Evolutionary conservation across 1,140 invertebrate genomes (phyloP).

Genomic region (Sminthurinus signatus): DNA sequence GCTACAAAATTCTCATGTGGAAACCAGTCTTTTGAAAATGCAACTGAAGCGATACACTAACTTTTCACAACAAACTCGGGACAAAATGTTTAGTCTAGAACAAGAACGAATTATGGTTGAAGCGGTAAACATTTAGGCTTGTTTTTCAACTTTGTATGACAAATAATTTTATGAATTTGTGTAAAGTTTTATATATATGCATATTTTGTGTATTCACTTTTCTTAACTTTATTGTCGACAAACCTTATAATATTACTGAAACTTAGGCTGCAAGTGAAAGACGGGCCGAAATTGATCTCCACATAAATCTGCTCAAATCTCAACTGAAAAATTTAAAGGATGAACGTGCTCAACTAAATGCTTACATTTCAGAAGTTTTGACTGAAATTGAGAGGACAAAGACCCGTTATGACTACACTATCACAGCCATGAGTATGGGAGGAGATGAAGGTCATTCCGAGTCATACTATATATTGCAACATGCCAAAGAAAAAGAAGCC

Average conservation of each 20-base stretch:
- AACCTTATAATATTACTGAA: too few species aligned
- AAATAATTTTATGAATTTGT: background rate
- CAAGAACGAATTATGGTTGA: conserved; percentile 17
- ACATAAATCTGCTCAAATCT: conserved; percentile 15
- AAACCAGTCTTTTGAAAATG: conserved; percentile 22
- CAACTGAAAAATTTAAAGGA: conserved; percentile 53
- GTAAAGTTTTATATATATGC: too few species aligned
- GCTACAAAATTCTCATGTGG: conserved; percentile 8
- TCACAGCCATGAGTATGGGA: conserved; percentile 46
- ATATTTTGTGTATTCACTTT: background rate
- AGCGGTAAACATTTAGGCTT: conserved; percentile 16
- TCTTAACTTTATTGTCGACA: too few species aligned
- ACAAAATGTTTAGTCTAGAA: conserved; percentile 19
- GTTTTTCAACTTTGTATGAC: background rate
- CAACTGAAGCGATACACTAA: conserved; percentile 4
- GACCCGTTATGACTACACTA: conserved; percentile 45
- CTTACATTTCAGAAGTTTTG: conserved; percentile 52
- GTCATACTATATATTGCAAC: conserved; percentile 60
- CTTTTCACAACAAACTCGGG: background rate
- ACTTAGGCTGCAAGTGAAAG: conserved; percentile 24
- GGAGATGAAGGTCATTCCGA: conserved; percentile 55
- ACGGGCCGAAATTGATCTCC: conserved; percentile 24
- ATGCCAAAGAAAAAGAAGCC: conserved; percentile 30
- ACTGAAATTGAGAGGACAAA: conserved; percentile 56
- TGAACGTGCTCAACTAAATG: conserved; percentile 54